phyloP scores from a whole-genome alignment of 2,113 vertebrate species.

The cattle (Bos taurus) region DNA sequence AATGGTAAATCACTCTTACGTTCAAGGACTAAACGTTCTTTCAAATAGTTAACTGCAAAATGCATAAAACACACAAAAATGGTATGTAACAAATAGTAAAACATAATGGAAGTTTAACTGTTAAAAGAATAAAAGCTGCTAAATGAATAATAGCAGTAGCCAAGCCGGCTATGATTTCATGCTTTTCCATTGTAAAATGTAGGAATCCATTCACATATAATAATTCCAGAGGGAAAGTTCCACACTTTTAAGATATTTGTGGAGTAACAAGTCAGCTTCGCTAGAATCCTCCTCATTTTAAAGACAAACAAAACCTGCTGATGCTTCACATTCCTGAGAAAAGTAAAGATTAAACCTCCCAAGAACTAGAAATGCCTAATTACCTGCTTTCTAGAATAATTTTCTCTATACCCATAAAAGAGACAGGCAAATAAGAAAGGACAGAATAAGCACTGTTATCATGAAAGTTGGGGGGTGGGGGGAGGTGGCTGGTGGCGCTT shows the following conservation, averaged over 20 bases:
- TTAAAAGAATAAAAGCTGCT: constrained; percentile 74
- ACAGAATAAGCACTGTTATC: neutral
- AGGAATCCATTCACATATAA: constrained; percentile 66
- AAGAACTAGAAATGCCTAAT: constrained; percentile 31
- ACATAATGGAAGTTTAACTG: constrained; percentile 74
- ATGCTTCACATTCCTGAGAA: neutral
- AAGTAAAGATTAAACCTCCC: neutral
- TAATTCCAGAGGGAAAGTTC: constrained; percentile 65
- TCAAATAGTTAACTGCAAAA: constrained; percentile 76
- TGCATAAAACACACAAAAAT: constrained; percentile 72
- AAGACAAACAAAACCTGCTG: constrained; percentile 20
- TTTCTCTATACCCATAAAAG: neutral
- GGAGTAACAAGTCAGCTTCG: neutral
- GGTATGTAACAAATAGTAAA: constrained; percentile 76
- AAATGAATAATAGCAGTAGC: constrained; percentile 69
- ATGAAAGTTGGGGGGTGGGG: neutral
- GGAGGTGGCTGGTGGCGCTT: accelerated
- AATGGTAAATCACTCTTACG: constrained; percentile 68
- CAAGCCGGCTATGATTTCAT: constrained; percentile 71
- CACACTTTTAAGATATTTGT: constrained; percentile 56
- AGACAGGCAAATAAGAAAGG: neutral
- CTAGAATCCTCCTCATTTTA: neutral
- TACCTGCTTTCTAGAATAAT: neutral
- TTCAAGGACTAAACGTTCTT: constrained; percentile 52
- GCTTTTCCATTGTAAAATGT: constrained; percentile 76